phyloP scores from a whole-genome alignment of 2,888 invertebrate genomes.

The Ochropacha duplaris region DNA sequence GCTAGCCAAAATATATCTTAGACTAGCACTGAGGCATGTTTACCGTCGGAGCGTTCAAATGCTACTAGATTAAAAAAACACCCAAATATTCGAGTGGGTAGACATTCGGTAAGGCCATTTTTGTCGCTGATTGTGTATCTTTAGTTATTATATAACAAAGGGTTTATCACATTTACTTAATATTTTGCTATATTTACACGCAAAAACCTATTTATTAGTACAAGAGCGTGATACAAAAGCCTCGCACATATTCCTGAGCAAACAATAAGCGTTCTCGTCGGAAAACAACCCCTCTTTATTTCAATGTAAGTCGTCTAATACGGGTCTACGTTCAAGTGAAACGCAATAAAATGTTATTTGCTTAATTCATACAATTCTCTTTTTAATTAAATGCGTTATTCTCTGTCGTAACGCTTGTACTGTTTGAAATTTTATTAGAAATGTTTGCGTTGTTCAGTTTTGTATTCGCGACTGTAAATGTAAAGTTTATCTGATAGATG shows the following conservation, averaged over 20 bases:
- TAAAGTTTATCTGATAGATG: no score
- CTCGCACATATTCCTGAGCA: constrained; percentile 35
- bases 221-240: constrained; percentile 18
- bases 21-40: no score
- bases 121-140: no score
- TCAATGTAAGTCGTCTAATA: constrained; percentile 22
- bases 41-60: no score
- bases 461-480: background rate
- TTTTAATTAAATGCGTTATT: constrained; percentile 49
- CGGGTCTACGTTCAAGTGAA: constrained; percentile 16
- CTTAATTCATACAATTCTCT: constrained; percentile 36
- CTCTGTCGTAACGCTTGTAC: constrained; percentile 25
- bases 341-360: constrained; percentile 36
- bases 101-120: no score
- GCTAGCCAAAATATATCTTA: no score
- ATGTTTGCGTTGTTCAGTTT: background rate
- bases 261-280: constrained; percentile 28
- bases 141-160: no score
- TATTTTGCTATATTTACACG: background rate
- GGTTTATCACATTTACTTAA: background rate
- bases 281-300: constrained; percentile 33
- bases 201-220: background rate
- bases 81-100: no score
- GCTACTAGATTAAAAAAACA: no score
- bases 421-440: constrained; percentile 23